A percentile compares a stretch with the other conserved stretches of the same genome.
Conservation (phyloP, 2,888 invertebrate genomes). For the Perdita meconis region DNA sequence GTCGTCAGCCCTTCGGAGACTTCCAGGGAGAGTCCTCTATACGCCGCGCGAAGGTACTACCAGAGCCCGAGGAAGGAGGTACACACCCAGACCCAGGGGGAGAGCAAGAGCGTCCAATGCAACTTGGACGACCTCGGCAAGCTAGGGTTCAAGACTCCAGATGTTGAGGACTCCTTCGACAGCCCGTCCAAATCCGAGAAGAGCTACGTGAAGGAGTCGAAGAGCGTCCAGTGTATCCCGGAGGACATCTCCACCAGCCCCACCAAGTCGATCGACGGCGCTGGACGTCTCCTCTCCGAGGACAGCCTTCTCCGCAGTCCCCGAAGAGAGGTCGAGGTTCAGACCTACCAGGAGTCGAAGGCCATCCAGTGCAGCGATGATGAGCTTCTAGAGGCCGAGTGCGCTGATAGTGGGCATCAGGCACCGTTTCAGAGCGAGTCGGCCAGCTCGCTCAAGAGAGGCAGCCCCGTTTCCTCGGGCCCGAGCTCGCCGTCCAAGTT, state of each 20-base stretch:
- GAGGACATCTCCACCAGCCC: conserved; percentile 59
- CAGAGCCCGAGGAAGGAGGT: conserved; percentile 77
- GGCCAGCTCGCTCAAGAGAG: conserved; percentile 59
- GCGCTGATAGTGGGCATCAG: conserved; percentile 2
- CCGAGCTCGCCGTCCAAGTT: conserved; percentile 61
- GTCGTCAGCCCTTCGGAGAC: conserved; percentile 32
- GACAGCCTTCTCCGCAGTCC: conserved; percentile 61
- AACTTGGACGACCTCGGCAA: conserved; percentile 71
- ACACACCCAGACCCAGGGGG: conserved; percentile 79
- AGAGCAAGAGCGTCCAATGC: conserved; percentile 79
- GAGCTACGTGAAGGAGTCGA: conserved; percentile 68
- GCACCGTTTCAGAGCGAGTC: conserved; percentile 49
- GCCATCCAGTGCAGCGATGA: conserved; percentile 75
- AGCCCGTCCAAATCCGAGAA: conserved; percentile 43
- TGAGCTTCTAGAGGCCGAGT: conserved; percentile 65
- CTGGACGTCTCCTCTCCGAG: conserved; percentile 32
- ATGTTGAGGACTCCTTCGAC: conserved; percentile 31
- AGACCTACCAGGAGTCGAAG: conserved; percentile 79
- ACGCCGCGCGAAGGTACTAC: conserved; percentile 47
- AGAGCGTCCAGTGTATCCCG: conserved; percentile 71
- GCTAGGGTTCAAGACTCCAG: conserved; percentile 38
- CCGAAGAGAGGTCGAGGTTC: conserved; percentile 75
- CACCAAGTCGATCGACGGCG: conserved; percentile 7
- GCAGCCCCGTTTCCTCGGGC: conserved; percentile 64
- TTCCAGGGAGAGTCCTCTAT: conserved; percentile 27